Base-by-base conservation (phyloP, 2,113 vertebrate species). In the Eptesicus fuscus region DNA sequence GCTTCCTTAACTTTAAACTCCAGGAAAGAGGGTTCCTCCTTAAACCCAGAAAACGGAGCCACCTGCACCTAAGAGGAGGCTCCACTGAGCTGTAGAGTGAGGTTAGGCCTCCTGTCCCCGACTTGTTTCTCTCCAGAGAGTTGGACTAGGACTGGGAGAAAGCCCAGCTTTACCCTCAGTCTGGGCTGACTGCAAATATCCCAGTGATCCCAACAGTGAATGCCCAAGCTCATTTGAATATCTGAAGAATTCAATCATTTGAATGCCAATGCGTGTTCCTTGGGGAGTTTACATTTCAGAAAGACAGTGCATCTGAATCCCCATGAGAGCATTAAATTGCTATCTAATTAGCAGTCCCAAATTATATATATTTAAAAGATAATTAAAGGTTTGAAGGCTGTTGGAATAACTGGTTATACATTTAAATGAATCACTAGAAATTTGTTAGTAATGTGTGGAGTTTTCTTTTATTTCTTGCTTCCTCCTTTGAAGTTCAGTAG, bases 281-380 rank as follows among this genome's bases (percentile, higher is more conserved):
- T 96, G 86, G 90, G 78, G 97, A 98, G 98, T 98, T 98, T 98
- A 97, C 96, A 95, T 98, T 98, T 98, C 97, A 97, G 98, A 98
- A 98, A 98, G 97, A 97, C 97, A 97, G 95, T 97, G 97, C 95
- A 98, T 98, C 97, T 97, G 98, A 98, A 98, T 98, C 98, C 98
- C 98, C 98, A 90, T 93, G 98, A 98, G 98, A 97, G 97, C 97
- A 98, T 99, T 99, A 99, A 99, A 99, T 99, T 98, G 98, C 97
- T 96, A 97, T 98, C 98, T 99, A 99, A 99, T 99, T 99, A 99
- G 98, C 97, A 98, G 98, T 97, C 86, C 98, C 97, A 99, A 99
- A 99, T 99, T 99, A 99, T 98, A 98, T 98, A 98, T 98, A 98
- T 99, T 99, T 98, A 98, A 98, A 99, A 98, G 97, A 99, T 99